Evolutionary conservation across 1,140 invertebrate genomes (phyloP).

Genomic region (Zaprionus inermis): DNA sequence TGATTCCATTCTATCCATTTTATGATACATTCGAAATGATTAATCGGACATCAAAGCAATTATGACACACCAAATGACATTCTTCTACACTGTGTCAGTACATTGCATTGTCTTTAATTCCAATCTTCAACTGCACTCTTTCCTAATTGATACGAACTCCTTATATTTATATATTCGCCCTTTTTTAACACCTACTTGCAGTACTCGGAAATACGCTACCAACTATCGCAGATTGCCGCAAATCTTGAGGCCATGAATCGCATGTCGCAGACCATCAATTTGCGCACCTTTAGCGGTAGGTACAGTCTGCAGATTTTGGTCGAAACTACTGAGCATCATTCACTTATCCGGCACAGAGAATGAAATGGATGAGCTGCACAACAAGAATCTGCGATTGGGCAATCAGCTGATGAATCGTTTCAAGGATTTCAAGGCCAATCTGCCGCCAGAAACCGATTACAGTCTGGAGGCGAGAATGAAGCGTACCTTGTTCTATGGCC

Average conservation of each 20-base stretch:
- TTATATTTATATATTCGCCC: too few relatives aligned
- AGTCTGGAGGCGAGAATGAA: slow-evolving; percentile 80
- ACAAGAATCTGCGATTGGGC: slow-evolving; percentile 72
- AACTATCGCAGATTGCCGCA: slow-evolving; percentile 66
- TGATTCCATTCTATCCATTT: too few relatives aligned
- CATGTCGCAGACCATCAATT: slow-evolving; percentile 76
- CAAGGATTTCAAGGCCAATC: slow-evolving; percentile 74
- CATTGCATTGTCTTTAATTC: too few relatives aligned
- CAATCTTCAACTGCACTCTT: background rate
- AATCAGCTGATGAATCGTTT: slow-evolving; percentile 75
- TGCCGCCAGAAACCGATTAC: slow-evolving; percentile 76
- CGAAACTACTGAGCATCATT: background rate
- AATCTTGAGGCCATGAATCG: slow-evolving; percentile 80
- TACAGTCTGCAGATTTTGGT: slow-evolving; percentile 21
- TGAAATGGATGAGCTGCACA: slow-evolving; percentile 77
- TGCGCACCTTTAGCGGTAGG: slow-evolving; percentile 77
- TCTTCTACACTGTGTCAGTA: too few relatives aligned
- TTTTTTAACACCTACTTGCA: slow-evolving; percentile 69
- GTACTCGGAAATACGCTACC: slow-evolving; percentile 77
- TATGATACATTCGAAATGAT: background rate
- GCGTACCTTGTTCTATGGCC: slow-evolving; percentile 78
- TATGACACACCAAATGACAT: background rate
- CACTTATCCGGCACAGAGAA: slow-evolving; percentile 57
- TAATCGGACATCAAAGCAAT: background rate
- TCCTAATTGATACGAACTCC: too few relatives aligned